These are phyloP conservation scores for Peromyscus maniculatus DNA, from an alignment of 2,113 vertebrate genomes.

Conservation along the genomic window DNA sequence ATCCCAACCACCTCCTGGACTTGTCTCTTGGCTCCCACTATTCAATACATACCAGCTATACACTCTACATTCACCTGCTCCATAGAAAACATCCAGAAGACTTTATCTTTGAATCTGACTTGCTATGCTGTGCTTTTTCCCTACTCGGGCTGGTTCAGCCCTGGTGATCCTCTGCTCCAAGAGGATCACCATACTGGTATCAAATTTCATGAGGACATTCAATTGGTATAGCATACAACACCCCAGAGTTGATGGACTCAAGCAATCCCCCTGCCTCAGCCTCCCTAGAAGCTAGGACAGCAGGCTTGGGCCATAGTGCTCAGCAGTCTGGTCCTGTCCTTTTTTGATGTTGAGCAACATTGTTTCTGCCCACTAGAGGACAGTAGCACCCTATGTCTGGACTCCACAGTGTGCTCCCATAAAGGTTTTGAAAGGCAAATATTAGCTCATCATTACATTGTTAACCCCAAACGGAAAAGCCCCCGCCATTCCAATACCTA, in stretches of 20 bases:
- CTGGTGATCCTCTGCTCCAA: not conserved
- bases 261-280: not conserved
- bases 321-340: not conserved
- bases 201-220: not conserved
- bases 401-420: not conserved
- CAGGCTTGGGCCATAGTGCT: too few relatives aligned
- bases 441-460: not conserved
- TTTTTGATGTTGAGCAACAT: not conserved
- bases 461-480: not conserved
- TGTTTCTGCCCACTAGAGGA: not conserved
- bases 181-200: not conserved
- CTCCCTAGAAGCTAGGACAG: not conserved
- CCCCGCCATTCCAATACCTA: not conserved
- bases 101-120: not conserved
- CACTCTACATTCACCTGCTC: rapidly evolving
- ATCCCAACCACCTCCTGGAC: too few relatives aligned
- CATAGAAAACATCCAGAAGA: not conserved
- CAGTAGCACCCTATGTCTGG: not conserved
- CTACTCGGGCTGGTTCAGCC: not conserved
- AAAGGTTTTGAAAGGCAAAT: not conserved
- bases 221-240: not conserved
- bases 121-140: not conserved
- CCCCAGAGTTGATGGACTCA: not conserved
- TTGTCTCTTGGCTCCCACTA: rapidly evolving
- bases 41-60: not conserved